A percentile compares a stretch with the other conserved stretches of the same genome.
These are phyloP conservation scores for Limnephilus auricula DNA, from an alignment of 2,888 invertebrate species.

Conservation along the genomic window DNA sequence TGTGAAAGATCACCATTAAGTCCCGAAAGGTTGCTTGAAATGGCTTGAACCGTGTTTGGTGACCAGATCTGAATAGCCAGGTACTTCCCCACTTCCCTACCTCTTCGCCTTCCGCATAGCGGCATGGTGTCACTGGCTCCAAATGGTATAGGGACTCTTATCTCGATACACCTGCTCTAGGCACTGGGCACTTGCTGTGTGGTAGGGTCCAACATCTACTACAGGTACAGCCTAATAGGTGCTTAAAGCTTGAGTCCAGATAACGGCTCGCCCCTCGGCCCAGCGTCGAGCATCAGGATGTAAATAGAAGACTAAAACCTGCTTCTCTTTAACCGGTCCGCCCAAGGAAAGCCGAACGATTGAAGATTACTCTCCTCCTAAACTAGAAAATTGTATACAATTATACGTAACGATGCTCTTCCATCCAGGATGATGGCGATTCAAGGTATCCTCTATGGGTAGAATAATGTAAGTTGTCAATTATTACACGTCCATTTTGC, in stretches of 20 bases:
- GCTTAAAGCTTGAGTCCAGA: neutral
- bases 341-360: neutral
- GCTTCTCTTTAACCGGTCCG: slow-evolving; percentile 27
- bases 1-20: too few relatives aligned
- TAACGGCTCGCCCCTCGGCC: slow-evolving; percentile 4
- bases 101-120: too few relatives aligned
- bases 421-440: neutral
- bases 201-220: too few relatives aligned
- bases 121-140: too few relatives aligned
- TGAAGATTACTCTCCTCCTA: neutral
- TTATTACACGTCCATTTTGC: neutral
- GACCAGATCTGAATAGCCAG: too few relatives aligned
- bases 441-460: neutral
- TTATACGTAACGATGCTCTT: slow-evolving; percentile 8
- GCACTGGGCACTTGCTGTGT: neutral
- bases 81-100: too few relatives aligned
- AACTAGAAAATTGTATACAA: neutral
- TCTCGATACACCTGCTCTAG: too few relatives aligned
- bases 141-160: too few relatives aligned
- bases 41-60: too few relatives aligned
- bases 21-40: too few relatives aligned
- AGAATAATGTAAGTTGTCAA: neutral
- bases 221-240: too few relatives aligned
- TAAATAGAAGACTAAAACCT: slow-evolving; percentile 5
- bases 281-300: neutral